Percentiles rank a stretch among this genome's conserved stretches.
phyloP scores from a whole-genome alignment of 2,113 vertebrate species.

The Leptosomus discolor region DNA sequence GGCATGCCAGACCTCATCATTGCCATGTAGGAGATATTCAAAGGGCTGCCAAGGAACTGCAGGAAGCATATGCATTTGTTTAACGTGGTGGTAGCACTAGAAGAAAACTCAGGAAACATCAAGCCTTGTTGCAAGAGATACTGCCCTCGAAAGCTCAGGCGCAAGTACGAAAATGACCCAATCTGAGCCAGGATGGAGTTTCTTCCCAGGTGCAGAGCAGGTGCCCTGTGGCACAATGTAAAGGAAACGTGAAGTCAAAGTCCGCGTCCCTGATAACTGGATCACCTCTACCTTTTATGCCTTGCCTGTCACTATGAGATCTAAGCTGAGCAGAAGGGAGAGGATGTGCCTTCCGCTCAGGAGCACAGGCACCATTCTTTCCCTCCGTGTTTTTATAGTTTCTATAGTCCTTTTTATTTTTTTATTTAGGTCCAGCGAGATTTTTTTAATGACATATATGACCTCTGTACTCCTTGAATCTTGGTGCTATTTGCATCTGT shows the following conservation, averaged over 20 bases:
- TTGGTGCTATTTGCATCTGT: slow-evolving; percentile 43
- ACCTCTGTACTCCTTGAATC: slow-evolving; percentile 39
- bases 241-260: not conserved
- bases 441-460: not conserved
- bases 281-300: not conserved
- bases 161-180: fast-evolving
- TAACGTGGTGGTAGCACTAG: slow-evolving; percentile 13
- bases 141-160: not conserved
- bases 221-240: not conserved
- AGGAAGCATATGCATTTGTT: slow-evolving; percentile 64
- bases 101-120: slow-evolving; percentile 19
- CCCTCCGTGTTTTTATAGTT: not conserved
- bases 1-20: slow-evolving; percentile 62
- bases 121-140: not conserved
- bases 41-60: slow-evolving; percentile 40
- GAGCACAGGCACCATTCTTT: not conserved
- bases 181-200: not conserved
- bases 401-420: fast-evolving
- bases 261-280: not conserved
- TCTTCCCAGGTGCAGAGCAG: not conserved
- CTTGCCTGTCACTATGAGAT: not conserved
- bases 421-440: not conserved
- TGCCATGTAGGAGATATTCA: slow-evolving; percentile 6
- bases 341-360: not conserved
- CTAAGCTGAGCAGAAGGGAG: not conserved